Conservation (phyloP, 2,113 vertebrate genomes). For the Lontra canadensis region DNA sequence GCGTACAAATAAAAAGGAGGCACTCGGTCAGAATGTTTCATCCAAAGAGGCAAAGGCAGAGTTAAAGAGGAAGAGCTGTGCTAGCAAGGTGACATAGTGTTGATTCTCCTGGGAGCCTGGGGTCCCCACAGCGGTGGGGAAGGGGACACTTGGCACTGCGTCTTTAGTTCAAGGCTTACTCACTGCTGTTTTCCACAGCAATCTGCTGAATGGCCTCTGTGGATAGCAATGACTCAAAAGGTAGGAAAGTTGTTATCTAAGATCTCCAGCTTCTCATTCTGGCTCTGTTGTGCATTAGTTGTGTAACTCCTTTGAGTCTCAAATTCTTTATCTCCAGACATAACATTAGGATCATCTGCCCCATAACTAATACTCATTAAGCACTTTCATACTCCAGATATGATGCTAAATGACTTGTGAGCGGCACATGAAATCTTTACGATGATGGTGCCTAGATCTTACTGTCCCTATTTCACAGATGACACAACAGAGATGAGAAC, state of each 20-base stretch:
- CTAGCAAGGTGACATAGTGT: constrained; percentile 31
- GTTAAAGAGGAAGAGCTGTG: constrained; percentile 32
- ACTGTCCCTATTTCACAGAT: neutral
- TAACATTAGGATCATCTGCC: neutral
- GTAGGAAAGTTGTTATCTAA: neutral
- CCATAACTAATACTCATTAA: neutral
- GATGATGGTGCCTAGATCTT: neutral
- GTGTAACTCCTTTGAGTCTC: neutral
- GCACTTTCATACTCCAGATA: neutral
- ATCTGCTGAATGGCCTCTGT: neutral
- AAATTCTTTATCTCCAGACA: neutral
- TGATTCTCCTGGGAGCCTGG: neutral
- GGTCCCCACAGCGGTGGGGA: neutral
- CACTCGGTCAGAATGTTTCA: constrained; percentile 16
- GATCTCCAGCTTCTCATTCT: neutral
- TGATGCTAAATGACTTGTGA: neutral
- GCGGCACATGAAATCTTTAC: neutral
- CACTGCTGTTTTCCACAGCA: neutral
- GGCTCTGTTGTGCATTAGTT: neutral
- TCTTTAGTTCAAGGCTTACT: neutral
- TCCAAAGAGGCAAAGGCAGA: neutral
- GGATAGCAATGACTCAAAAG: neutral
- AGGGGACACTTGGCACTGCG: neutral
- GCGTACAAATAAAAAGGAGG: constrained; percentile 1
- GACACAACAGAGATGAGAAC: neutral